Evolutionary conservation across 2,113 vertebrate species (phyloP).

Genomic region (Bucco capensis): DNA sequence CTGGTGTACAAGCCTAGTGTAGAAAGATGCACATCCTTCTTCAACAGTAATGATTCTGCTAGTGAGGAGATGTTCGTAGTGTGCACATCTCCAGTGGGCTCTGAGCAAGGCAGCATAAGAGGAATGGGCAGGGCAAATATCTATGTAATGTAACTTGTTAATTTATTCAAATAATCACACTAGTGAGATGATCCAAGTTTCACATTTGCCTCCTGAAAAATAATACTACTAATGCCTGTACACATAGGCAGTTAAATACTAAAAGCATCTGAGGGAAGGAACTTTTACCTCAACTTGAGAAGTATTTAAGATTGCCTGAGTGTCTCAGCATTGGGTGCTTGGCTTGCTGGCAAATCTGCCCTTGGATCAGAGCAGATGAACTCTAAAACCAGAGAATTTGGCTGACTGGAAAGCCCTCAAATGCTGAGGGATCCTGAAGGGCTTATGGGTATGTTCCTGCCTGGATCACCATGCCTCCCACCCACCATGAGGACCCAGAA

Average conservation of each 20-base stretch:
- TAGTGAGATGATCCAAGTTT: neutral
- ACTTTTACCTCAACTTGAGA: neutral
- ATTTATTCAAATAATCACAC: neutral
- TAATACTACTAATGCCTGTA: neutral
- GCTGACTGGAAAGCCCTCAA: neutral
- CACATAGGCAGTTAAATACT: neutral
- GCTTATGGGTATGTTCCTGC: neutral
- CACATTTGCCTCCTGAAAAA: neutral
- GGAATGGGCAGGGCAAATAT: neutral
- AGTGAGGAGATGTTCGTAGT: neutral
- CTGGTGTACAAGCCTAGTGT: neutral
- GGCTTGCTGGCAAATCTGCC: neutral
- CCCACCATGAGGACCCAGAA: fast-evolving
- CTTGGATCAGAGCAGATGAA: neutral
- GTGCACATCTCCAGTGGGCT: neutral
- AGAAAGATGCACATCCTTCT: neutral
- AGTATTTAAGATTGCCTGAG: neutral
- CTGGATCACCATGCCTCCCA: neutral
- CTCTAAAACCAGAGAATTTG: neutral
- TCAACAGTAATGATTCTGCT: neutral
- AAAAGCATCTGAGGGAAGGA: neutral
- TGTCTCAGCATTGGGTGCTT: neutral
- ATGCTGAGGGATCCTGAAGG: neutral
- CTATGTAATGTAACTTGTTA: neutral
- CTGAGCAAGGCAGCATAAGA: neutral